Evolutionary conservation across 2,888 invertebrate species (phyloP), one percentile per base, ranked within the genome.

Genomic region (Acleris literana): DNA sequence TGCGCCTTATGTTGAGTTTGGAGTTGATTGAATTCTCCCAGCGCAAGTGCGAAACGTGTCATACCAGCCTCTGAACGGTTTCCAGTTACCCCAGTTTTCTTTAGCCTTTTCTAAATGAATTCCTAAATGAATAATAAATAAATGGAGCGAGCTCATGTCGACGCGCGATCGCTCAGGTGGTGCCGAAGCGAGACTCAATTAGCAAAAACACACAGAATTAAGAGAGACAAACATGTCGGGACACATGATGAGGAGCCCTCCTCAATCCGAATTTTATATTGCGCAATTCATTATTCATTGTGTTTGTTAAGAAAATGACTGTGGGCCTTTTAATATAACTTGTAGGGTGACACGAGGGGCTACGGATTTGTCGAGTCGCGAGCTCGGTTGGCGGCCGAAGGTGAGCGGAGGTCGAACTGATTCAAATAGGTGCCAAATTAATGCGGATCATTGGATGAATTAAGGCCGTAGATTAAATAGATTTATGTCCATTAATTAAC

Each of bases 301-400:
- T 87, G 87, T 91, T 90, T 91, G 90, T 88, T 83, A 87, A 90
- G 90, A 87, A 90, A 89, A 90, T 90, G 88, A 90, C 90, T 87
- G 86, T 90, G 87, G 88, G 86, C 90, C 89, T 92, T 92, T 93
- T 93, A 92, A 93, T 92, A 93, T 93, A 92, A 93, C 86, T 89
- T 88, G 83, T 80, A 80, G 80, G 85, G 74, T 71, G 72, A 72
- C 69, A 72, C 72, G 71, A 76, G 69, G 70, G 68, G 72, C 69
- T 49, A 63, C 56, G 61, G 57, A 66, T 66, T 61, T 61, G 87
- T 88, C 87, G 71, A 17, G 46, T 6, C 46, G 81, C 72, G 84
- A 86, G 84, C 81, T 85, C 88, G 85, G 88, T 85, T 71, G 79
- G 74, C 82, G 79, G 84, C 79, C 81, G 80, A 83, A 81, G 79